Evolutionary conservation across 2,797 vertebrate species (phyloP).

Genomic region (Peromyscus aztecus): DNA sequence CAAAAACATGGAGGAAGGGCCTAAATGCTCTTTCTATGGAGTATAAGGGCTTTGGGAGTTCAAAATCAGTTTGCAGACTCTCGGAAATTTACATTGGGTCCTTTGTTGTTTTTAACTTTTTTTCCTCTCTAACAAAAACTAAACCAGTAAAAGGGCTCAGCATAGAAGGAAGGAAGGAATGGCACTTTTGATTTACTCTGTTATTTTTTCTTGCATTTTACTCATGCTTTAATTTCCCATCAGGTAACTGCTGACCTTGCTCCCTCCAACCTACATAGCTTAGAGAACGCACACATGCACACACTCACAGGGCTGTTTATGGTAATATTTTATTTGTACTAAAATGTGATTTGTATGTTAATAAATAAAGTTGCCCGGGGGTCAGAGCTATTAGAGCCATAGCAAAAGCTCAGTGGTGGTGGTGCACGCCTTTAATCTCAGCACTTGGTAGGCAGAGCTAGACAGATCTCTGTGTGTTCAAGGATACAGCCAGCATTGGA

Average conservation of each 20-base stretch:
- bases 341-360: no score
- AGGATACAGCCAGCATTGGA: no score
- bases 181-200: background rate
- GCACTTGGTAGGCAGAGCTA: no score
- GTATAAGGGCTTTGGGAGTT: constrained; percentile 48
- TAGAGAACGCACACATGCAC: background rate
- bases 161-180: background rate
- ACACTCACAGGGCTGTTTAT: background rate
- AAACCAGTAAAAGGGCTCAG: background rate
- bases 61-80: constrained; percentile 37
- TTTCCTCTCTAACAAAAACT: constrained; percentile 1
- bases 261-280: background rate
- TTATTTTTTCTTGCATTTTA: background rate
- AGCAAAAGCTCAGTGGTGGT: no score
- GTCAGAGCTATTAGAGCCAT: no score
- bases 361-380: no score
- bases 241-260: background rate
- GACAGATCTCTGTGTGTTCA: no score
- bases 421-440: no score
- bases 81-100: constrained; percentile 24
- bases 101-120: constrained; percentile 39
- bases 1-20: constrained; percentile 49
- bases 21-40: constrained; percentile 50
- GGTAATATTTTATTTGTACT: no score
- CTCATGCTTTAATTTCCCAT: background rate